Conservation (phyloP, 92 coral and sea anemone species). For the Parazoanthus swiftii region DNA sequence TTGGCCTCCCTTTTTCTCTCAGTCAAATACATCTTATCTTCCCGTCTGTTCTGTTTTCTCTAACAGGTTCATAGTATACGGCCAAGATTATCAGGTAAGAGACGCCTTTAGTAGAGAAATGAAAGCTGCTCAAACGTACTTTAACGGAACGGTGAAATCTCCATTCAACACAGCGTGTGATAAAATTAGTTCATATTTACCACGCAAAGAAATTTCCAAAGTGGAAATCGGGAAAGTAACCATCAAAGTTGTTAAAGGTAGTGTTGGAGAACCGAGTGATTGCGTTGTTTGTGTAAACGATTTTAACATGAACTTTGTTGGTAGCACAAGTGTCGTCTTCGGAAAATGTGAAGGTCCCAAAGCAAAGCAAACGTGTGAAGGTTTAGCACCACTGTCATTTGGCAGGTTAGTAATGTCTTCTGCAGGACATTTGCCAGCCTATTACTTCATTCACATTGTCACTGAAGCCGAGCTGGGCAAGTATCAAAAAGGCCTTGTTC, state of each 20-base stretch:
- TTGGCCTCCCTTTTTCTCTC: background rate
- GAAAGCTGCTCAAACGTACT: background rate
- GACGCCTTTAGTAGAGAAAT: background rate
- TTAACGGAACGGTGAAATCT: background rate
- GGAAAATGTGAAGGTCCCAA: background rate
- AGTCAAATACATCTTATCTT: too few species aligned
- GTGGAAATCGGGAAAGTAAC: background rate
- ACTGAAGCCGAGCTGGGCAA: background rate
- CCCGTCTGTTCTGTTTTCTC: background rate
- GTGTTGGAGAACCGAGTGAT: background rate
- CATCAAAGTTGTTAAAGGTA: background rate
- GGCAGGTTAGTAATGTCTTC: background rate
- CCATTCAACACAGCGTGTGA: background rate
- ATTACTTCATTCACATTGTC: background rate
- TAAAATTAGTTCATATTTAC: background rate
- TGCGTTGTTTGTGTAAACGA: background rate
- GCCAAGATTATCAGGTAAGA: background rate
- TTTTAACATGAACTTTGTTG: background rate
- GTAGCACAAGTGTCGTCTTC: background rate
- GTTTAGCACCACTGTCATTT: background rate
- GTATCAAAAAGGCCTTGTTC: background rate
- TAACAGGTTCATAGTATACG: background rate
- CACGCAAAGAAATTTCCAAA: background rate
- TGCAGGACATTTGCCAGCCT: background rate
- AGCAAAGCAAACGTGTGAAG: background rate